phyloP scores from a whole-genome alignment of 1,140 invertebrate genomes.

The Dolichoris vasculosae region DNA sequence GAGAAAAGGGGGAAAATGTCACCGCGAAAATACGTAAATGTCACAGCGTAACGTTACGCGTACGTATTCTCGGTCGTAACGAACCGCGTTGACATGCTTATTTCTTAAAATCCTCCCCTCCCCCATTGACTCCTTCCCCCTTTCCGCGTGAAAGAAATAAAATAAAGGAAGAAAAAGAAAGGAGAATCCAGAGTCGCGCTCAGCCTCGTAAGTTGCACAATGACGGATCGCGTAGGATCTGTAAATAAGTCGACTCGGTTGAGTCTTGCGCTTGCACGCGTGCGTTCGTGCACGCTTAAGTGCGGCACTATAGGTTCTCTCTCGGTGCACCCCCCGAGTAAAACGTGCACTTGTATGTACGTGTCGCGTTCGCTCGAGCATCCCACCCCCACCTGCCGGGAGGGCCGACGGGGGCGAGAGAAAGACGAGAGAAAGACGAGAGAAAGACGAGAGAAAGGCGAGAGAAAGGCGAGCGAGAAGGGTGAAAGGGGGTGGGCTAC shows the following conservation, averaged over 20 bases:
- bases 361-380: slow-evolving; percentile 68
- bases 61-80: no score
- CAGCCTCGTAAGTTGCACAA: neutral
- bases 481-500: slow-evolving; percentile 62
- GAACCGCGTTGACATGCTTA: neutral
- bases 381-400: slow-evolving; percentile 61
- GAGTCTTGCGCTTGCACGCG: neutral
- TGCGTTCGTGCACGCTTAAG: slow-evolving; percentile 45
- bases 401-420: neutral
- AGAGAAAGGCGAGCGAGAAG: slow-evolving; percentile 17
- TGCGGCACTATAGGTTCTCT: slow-evolving; percentile 60
- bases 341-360: slow-evolving; percentile 69
- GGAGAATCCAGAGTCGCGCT: neutral
- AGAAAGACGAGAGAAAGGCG: slow-evolving; percentile 5
- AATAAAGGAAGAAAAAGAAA: neutral
- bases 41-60: no score
- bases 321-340: slow-evolving; percentile 45
- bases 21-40: no score
- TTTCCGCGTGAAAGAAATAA: neutral
- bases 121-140: no score
- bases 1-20: no score
- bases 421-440: neutral
- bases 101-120: neutral
- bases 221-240: neutral
- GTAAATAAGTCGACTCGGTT: neutral